Percentiles rank a stretch among this genome's conserved stretches.
Conservation (phyloP, 2,888 invertebrate genomes). For the Pollenia griseotomentosa region DNA sequence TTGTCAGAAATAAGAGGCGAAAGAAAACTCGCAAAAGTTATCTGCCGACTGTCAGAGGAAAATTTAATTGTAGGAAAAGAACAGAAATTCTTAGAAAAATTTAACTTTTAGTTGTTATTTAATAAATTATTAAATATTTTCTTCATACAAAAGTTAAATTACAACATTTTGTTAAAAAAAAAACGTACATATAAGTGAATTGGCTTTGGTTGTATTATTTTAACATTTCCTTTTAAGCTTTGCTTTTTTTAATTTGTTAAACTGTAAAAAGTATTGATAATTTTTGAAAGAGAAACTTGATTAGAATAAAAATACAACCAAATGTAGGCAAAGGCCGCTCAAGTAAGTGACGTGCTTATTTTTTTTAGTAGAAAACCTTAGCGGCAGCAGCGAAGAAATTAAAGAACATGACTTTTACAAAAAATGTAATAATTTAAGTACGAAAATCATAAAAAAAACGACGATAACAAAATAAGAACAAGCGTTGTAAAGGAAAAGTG, state of each 20-base stretch:
- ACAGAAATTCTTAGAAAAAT: conserved; percentile 28
- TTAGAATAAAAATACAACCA: conserved; percentile 29
- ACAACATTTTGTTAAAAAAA: not conserved
- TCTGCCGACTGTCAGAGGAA: conserved; percentile 68
- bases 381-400: conserved; percentile 34
- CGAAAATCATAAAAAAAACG: conserved; percentile 48
- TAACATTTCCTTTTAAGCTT: not conserved
- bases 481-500: conserved; percentile 48
- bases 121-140: conserved; percentile 15
- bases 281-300: not conserved
- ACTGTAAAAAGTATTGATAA: not conserved
- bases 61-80: conserved; percentile 48
- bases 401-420: conserved; percentile 55
- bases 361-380: conserved; percentile 47
- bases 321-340: conserved; percentile 66
- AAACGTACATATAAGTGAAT: not conserved
- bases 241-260: not conserved
- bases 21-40: conserved; percentile 56
- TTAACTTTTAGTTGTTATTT: conserved; percentile 18
- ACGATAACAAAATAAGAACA: conserved; percentile 44
- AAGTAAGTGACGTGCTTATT: conserved; percentile 48
- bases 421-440: conserved; percentile 67
- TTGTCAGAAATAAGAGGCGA: conserved; percentile 45
- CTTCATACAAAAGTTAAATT: not conserved
- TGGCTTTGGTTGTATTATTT: not conserved